phyloP scores from a whole-genome alignment of 1,140 invertebrate genomes.

The Aphaenogaster rudis region DNA sequence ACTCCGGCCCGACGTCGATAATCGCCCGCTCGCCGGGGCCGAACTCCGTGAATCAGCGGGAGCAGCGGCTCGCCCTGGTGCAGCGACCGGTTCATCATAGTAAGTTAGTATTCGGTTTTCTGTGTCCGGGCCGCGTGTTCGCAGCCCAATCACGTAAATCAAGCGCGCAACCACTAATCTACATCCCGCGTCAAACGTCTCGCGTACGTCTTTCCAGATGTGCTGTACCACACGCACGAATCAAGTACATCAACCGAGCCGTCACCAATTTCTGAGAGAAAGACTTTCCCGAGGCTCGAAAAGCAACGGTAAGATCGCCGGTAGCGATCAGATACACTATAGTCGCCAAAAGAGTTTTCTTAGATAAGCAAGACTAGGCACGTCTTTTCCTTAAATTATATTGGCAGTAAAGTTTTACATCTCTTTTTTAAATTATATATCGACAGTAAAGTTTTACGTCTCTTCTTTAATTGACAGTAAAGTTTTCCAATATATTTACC shows the following conservation, averaged over 20 bases:
- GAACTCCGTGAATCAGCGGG: slow-evolving; percentile 82
- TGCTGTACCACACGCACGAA: slow-evolving; percentile 87
- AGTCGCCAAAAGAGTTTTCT: not conserved
- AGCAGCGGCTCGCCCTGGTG: slow-evolving; percentile 84
- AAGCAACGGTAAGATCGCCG: slow-evolving; percentile 81
- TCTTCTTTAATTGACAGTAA: not conserved
- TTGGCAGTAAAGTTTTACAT: too few species aligned
- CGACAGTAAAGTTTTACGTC: too few species aligned
- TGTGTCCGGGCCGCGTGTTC: slow-evolving; percentile 78
- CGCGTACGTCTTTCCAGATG: slow-evolving; percentile 81
- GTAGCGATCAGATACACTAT: not conserved
- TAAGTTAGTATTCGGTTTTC: slow-evolving; percentile 88
- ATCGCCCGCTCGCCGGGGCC: slow-evolving; percentile 83
- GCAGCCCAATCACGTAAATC: slow-evolving; percentile 69
- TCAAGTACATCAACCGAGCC: slow-evolving; percentile 88
- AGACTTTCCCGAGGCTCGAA: slow-evolving; percentile 85
- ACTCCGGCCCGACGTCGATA: slow-evolving; percentile 84
- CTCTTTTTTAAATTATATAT: not conserved
- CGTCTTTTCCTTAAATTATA: not conserved
- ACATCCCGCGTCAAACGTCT: slow-evolving; percentile 70
- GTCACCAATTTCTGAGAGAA: slow-evolving; percentile 87
- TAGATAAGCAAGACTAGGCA: not conserved
- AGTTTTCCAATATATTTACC: not conserved
- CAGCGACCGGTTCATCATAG: slow-evolving; percentile 89
- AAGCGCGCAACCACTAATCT: slow-evolving; percentile 67